A percentile compares a stretch with the other conserved stretches of the same genome.
Evolutionary conservation across 2,113 vertebrate species (phyloP).

Genomic region (Ia io): DNA sequence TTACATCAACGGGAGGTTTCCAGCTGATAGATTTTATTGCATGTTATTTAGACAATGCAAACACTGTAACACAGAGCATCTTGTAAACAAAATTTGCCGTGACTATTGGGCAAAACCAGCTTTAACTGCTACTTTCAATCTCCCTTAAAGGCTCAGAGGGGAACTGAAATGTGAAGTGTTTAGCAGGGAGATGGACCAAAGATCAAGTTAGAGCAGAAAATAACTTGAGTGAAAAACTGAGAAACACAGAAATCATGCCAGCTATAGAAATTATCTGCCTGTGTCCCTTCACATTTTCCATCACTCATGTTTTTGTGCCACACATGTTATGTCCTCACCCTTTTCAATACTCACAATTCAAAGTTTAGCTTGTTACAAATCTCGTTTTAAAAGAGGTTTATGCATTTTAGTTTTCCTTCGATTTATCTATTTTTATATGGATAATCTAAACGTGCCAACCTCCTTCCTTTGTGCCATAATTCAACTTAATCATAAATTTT

Average conservation of each 20-base stretch:
- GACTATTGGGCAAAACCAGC: constrained; percentile 64
- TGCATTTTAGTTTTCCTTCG: not conserved
- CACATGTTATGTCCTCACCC: not conserved
- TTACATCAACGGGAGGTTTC: constrained; percentile 57
- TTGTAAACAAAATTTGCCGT: constrained; percentile 73
- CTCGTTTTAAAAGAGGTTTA: not conserved
- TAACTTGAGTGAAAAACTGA: not conserved
- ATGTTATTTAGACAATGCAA: constrained; percentile 68
- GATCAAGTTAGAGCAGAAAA: constrained; percentile 46
- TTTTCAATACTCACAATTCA: not conserved
- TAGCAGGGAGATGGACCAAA: constrained; percentile 52
- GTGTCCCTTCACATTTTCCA: not conserved
- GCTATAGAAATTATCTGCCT: not conserved
- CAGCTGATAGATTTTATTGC: constrained; percentile 71
- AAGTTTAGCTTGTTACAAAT: not conserved
- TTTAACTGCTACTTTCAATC: constrained; percentile 68
- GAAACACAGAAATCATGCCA: not conserved
- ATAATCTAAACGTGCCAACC: not conserved
- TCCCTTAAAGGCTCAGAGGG: constrained; percentile 47
- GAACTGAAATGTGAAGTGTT: constrained; percentile 53
- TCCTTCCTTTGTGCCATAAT: not conserved
- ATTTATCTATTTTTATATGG: not conserved
- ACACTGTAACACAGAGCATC: constrained; percentile 63
- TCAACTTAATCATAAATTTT: not conserved
- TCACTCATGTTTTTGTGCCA: not conserved